Percentiles rank a stretch among this genome's conserved stretches.
phyloP scores from a whole-genome alignment of 2,797 vertebrate genomes.

The Acipenser transmontanus region DNA sequence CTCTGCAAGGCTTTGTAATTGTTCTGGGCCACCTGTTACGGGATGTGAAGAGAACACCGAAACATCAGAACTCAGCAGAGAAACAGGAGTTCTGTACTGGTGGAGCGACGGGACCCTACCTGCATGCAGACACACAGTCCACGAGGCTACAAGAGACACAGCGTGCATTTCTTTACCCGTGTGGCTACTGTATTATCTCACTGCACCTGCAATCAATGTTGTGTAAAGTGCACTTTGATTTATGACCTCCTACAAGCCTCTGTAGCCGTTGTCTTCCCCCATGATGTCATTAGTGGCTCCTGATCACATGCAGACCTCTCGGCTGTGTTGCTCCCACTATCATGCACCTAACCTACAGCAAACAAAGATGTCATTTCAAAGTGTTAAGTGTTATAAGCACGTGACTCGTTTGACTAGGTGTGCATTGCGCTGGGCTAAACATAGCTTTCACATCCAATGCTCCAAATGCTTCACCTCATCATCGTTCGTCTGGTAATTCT shows the following conservation, averaged over 20 bases:
- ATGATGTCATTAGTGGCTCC: no score
- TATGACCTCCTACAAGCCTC: no score
- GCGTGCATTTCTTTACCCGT: background rate
- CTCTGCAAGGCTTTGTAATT: conserved; percentile 62
- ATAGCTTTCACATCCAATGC: conserved; percentile 1
- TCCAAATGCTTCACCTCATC: conserved; percentile 39
- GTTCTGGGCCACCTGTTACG: conserved; percentile 58
- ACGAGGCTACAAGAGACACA: background rate
- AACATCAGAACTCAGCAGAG: background rate
- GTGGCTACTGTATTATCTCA: background rate
- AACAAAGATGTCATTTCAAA: background rate
- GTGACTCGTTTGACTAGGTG: background rate
- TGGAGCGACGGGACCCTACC: background rate
- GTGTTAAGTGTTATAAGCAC: background rate
- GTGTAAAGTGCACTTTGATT: no score
- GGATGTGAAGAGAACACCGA: background rate
- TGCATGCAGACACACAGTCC: background rate
- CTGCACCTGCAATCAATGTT: no score
- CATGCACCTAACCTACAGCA: background rate
- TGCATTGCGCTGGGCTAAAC: background rate
- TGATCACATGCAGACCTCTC: no score
- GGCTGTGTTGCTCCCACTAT: background rate
- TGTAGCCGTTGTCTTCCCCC: no score
- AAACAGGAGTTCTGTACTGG: background rate
- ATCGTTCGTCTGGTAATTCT: conserved; percentile 55